Base-by-base conservation (phyloP, 2,888 invertebrate species). In the Chironomus riparius region DNA sequence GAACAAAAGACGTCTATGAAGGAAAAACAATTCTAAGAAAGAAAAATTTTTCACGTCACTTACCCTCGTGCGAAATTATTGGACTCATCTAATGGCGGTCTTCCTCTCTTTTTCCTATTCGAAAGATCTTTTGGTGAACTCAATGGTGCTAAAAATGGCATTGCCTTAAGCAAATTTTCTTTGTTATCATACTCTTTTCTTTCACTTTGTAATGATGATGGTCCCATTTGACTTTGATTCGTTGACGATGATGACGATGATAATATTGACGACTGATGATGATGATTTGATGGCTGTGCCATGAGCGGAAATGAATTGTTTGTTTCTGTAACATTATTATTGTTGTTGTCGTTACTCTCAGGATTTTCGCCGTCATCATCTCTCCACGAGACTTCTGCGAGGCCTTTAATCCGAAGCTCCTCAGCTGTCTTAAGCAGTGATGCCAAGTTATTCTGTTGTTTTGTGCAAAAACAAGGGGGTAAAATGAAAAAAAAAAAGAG, bases 391-490 rank as follows among this genome's bases (percentile, higher is more conserved):
- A 95, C 93, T 83, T 95, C 94, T 70, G 95, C 94, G 74, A 95
- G 86, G 0, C 95, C 96, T 85, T 96, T 96, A 80, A 96, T 94
- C 82, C 93, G 90, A 22, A 96, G 87, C 83, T 95, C 94, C 83
- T 96, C 95, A 0, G 96, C 96, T 74, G 95, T 95, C 86, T 95
- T 95, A 80, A 96, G 84, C 77, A 96, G 85, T 22, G 94, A 93
- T 24, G 94, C 92, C 79, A 96, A 85, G 82, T 94, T 93, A 77
- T 93, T 92, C 94, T 95, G 85, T 21, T 86, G 86, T 4, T 50
- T 71, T 47, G 75, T 4, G 68, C 47, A 73, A 47, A 69, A 69
- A 15, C 50, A 62, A 47, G 38, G 12, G n/a, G 22, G 38, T 12
- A 56, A 68, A 68, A 24, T 10, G n/a, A 47, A 13, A 7, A 38